Evolutionary conservation across 2,113 vertebrate genomes (phyloP).

Genomic region (Grammomys surdaster): DNA sequence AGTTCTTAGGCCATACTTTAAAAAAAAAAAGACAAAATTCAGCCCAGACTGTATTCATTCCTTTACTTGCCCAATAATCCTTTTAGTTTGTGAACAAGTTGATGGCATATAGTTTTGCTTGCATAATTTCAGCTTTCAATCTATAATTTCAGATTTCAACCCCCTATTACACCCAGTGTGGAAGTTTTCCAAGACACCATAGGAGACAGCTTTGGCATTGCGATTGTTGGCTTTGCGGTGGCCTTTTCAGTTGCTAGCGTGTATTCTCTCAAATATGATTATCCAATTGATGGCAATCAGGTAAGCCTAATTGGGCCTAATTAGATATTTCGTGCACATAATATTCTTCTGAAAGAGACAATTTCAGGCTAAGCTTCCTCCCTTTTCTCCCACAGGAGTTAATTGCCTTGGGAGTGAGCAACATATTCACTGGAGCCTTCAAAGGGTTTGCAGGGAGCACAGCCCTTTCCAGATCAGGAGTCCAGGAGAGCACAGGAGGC

Average conservation of each 20-base stretch:
- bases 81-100: not conserved
- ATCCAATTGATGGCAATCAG: constrained; percentile 95
- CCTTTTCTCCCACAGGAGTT: constrained; percentile 90
- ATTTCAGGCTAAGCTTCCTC: constrained; percentile 4
- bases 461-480: constrained; percentile 94
- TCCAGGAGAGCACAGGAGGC: constrained; percentile 97
- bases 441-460: constrained; percentile 95
- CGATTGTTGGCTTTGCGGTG: constrained; percentile 95
- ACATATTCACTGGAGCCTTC: constrained; percentile 94
- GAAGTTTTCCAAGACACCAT: constrained; percentile 87
- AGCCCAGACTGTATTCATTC: not conserved
- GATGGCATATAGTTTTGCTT: not conserved
- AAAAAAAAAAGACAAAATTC: not conserved
- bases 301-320: constrained; percentile 78
- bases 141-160: constrained; percentile 89
- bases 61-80: not conserved
- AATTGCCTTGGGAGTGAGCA: constrained; percentile 95
- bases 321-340: not conserved
- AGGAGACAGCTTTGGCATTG: constrained; percentile 92
- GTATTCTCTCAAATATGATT: constrained; percentile 96
- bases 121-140: constrained; percentile 89
- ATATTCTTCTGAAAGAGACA: not conserved
- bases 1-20: constrained; percentile 20
- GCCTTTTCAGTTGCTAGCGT: constrained; percentile 96
- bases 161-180: constrained; percentile 88